Evolutionary conservation across 2,113 vertebrate species (phyloP).

Genomic region (Pygoscelis antarcticus): DNA sequence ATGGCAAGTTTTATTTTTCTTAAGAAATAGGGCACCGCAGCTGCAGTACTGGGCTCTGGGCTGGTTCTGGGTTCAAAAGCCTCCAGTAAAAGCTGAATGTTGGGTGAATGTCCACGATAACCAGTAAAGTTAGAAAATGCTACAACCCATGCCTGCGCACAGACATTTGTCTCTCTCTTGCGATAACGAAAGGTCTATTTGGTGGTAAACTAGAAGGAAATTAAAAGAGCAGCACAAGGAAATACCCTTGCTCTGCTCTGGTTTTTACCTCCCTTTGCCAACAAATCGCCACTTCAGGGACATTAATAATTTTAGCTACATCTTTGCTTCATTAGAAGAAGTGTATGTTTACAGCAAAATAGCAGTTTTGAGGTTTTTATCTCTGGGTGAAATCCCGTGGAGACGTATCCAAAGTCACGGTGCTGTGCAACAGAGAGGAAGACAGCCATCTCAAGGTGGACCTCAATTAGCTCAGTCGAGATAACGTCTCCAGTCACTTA

Average conservation of each 20-base stretch:
- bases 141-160: neutral
- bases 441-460: neutral
- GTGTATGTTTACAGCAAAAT: neutral
- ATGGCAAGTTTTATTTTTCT: neutral
- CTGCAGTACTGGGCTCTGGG: neutral
- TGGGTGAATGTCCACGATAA: neutral
- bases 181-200: neutral
- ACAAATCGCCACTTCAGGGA: neutral
- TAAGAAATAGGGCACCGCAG: neutral
- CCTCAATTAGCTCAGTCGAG: neutral
- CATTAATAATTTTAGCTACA: neutral
- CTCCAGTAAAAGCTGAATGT: neutral
- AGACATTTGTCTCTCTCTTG: neutral
- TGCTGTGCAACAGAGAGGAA: neutral
- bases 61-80: neutral
- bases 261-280: neutral
- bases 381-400: neutral
- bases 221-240: neutral
- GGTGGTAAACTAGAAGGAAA: neutral
- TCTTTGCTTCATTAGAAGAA: neutral
- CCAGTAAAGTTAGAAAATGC: neutral
- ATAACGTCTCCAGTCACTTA: neutral
- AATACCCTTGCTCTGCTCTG: neutral
- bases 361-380: neutral
- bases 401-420: neutral